Conservation (phyloP, 1,140 invertebrate genomes). For the Aplysia californica region DNA sequence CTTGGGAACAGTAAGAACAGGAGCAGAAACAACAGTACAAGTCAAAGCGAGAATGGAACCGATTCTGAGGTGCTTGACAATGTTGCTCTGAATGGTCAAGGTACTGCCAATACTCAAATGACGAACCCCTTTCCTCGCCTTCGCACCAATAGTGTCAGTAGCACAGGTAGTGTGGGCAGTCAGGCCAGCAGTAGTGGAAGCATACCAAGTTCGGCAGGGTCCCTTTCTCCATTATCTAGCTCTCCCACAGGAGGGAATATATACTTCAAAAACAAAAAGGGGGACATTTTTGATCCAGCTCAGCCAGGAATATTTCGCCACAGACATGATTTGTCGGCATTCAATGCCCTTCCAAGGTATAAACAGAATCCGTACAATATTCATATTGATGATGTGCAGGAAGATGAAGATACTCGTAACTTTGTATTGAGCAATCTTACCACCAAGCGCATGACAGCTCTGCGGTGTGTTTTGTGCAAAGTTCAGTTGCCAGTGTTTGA, state of each 20-base stretch:
- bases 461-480: constrained; percentile 82
- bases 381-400: constrained; percentile 96
- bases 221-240: constrained; percentile 48
- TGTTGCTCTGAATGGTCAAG: neutral
- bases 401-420: constrained; percentile 90
- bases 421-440: constrained; percentile 63
- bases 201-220: constrained; percentile 57
- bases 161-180: constrained; percentile 74
- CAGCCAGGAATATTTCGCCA: constrained; percentile 70
- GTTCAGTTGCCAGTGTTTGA: constrained; percentile 92
- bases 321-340: constrained; percentile 92
- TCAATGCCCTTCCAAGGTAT: constrained; percentile 91
- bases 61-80: neutral
- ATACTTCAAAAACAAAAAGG: constrained; percentile 69
- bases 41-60: neutral
- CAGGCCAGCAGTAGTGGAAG: constrained; percentile 71
- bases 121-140: constrained; percentile 70
- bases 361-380: constrained; percentile 91
- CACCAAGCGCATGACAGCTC: constrained; percentile 50
- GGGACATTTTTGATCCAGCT: constrained; percentile 50
- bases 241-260: constrained; percentile 41
- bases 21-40: constrained; percentile 20
- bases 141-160: constrained; percentile 74
- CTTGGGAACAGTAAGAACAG: neutral
- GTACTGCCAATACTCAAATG: neutral